Conservation (phyloP, 2,888 invertebrate species). For the Clanis bilineata region DNA sequence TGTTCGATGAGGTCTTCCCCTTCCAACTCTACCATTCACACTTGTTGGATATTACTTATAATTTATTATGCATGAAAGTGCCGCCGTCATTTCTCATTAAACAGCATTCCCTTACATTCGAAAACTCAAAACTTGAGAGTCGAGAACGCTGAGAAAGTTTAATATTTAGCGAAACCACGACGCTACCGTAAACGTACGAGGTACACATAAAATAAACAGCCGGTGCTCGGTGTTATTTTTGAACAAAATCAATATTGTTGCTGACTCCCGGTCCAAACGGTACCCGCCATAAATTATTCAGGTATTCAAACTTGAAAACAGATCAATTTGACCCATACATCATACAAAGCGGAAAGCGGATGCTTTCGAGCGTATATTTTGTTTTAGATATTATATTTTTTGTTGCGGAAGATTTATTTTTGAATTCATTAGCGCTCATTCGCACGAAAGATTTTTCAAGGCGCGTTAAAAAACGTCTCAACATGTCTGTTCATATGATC, state of each 20-base stretch:
- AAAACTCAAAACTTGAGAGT: neutral
- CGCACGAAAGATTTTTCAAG: too few species aligned
- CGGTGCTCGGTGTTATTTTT: conserved; percentile 21
- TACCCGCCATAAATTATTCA: conserved; percentile 43
- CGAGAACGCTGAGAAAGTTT: neutral
- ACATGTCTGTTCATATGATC: too few species aligned
- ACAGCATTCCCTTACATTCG: neutral
- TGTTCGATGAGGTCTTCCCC: too few species aligned
- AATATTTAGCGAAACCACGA: neutral
- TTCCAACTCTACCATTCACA: too few species aligned
- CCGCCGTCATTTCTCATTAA: neutral
- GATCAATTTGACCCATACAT: conserved; percentile 24
- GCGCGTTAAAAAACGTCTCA: too few species aligned
- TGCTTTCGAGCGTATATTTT: neutral
- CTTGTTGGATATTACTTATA: too few species aligned
- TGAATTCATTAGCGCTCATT: too few species aligned
- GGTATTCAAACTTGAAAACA: conserved; percentile 31
- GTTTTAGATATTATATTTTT: neutral
- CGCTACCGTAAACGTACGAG: neutral
- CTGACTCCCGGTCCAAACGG: conserved; percentile 16
- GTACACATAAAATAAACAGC: conserved; percentile 1
- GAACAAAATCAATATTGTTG: conserved; percentile 24
- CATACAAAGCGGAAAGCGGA: conserved; percentile 19
- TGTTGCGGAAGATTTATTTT: too few species aligned
- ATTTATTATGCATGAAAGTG: too few species aligned